phyloP scores from a whole-genome alignment of 2,888 invertebrate genomes.

The Troilus luridus region DNA sequence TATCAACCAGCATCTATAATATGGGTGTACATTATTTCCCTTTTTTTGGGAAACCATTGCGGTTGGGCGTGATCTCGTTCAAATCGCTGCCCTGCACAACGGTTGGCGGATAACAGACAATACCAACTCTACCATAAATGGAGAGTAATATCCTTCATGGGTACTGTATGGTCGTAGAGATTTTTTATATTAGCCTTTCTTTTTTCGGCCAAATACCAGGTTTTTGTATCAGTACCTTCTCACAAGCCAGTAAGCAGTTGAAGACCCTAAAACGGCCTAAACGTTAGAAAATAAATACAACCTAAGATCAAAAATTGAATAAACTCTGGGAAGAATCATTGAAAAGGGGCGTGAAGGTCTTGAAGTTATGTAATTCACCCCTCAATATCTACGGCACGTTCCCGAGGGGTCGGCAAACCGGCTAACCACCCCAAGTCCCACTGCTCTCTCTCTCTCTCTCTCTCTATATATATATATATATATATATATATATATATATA shows the following conservation, averaged over 20 bases:
- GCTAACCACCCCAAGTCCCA: neutral
- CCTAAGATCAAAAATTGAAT: constrained; percentile 13
- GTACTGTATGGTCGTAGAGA: too few relatives aligned
- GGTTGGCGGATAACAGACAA: too few relatives aligned
- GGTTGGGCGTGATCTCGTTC: too few relatives aligned
- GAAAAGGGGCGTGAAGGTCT: constrained; percentile 23
- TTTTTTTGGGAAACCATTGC: too few relatives aligned
- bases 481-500: too few relatives aligned
- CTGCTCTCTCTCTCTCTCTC: neutral
- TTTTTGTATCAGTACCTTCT: neutral
- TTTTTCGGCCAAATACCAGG: neutral
- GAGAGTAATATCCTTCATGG: too few relatives aligned
- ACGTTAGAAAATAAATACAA: neutral
- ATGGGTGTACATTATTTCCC: too few relatives aligned
- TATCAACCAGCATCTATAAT: too few relatives aligned
- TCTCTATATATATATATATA: too few relatives aligned
- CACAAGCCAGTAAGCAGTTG: neutral
- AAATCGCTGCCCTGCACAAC: too few relatives aligned
- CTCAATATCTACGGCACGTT: constrained; percentile 38
- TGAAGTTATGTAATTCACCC: constrained; percentile 27
- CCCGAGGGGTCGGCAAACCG: neutral
- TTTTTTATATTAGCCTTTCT: neutral
- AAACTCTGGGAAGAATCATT: neutral
- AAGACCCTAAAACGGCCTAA: neutral
- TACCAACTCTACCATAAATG: too few relatives aligned